Conservation (phyloP, 2,113 vertebrate species). For the Pygoscelis antarcticus region DNA sequence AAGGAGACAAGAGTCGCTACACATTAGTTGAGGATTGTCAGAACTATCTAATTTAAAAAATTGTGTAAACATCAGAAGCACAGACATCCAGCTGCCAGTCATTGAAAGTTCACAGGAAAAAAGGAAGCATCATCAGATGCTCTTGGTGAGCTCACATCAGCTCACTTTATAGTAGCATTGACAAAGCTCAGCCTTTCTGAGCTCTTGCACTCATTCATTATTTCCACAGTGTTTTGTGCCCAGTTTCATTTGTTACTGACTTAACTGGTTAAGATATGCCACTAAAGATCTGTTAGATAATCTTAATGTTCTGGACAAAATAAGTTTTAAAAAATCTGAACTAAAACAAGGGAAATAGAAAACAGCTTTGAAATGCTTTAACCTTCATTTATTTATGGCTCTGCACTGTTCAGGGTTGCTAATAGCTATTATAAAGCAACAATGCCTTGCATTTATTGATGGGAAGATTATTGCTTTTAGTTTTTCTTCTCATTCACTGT, state of each 20-base stretch:
- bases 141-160: neutral
- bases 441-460: slow-evolving; percentile 67
- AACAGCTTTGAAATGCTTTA: slow-evolving; percentile 9
- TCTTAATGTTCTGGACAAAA: neutral
- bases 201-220: neutral
- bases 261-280: slow-evolving; percentile 30
- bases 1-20: neutral
- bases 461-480: slow-evolving; percentile 59
- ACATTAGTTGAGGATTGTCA: neutral
- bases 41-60: neutral
- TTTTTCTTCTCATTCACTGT: slow-evolving; percentile 47
- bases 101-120: neutral
- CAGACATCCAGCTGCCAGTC: neutral
- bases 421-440: slow-evolving; percentile 62
- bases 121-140: neutral
- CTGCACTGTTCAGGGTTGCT: slow-evolving; percentile 13
- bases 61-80: neutral
- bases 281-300: slow-evolving; percentile 19
- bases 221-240: neutral
- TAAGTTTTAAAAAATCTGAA: neutral
- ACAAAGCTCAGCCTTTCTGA: slow-evolving; percentile 49
- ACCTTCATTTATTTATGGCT: slow-evolving; percentile 22
- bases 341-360: neutral
- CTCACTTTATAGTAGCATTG: neutral
- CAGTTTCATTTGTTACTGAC: slow-evolving; percentile 35